Conservation (phyloP, 1,140 invertebrate species). For the Diorhabda sublineata region DNA sequence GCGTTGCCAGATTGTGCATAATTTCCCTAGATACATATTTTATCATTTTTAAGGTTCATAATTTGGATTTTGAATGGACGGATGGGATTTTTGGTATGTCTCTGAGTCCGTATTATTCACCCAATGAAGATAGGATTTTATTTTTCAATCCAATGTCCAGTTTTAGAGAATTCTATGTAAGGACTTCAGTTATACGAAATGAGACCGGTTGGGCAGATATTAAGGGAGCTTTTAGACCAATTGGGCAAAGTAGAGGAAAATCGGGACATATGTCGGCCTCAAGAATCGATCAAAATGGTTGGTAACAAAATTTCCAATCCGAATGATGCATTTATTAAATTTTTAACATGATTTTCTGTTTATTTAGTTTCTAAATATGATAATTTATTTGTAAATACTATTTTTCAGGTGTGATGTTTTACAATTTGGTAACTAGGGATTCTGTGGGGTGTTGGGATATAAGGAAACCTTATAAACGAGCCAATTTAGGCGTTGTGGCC, state of each 20-base stretch:
- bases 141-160: slow-evolving; percentile 80
- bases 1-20: too few species aligned
- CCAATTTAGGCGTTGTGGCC: slow-evolving; percentile 59
- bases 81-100: slow-evolving; percentile 77
- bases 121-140: slow-evolving; percentile 55
- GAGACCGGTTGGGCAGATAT: slow-evolving; percentile 53
- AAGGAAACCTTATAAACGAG: slow-evolving; percentile 61
- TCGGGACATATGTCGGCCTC: slow-evolving; percentile 68
- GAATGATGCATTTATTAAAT: background rate
- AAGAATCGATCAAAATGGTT: slow-evolving; percentile 62
- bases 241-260: slow-evolving; percentile 59
- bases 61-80: slow-evolving; percentile 72
- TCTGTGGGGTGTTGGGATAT: slow-evolving; percentile 77
- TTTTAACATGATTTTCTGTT: background rate
- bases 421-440: slow-evolving; percentile 68
- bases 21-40: background rate
- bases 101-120: slow-evolving; percentile 56
- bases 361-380: background rate
- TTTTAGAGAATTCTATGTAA: slow-evolving; percentile 67
- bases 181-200: slow-evolving; percentile 59
- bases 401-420: slow-evolving; percentile 60
- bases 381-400: background rate
- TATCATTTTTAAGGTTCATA: slow-evolving; percentile 48
- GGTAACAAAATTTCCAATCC: background rate
- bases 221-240: slow-evolving; percentile 57